Conservation (phyloP, 1,140 invertebrate genomes). For the Trypoxylus dichotomus region DNA sequence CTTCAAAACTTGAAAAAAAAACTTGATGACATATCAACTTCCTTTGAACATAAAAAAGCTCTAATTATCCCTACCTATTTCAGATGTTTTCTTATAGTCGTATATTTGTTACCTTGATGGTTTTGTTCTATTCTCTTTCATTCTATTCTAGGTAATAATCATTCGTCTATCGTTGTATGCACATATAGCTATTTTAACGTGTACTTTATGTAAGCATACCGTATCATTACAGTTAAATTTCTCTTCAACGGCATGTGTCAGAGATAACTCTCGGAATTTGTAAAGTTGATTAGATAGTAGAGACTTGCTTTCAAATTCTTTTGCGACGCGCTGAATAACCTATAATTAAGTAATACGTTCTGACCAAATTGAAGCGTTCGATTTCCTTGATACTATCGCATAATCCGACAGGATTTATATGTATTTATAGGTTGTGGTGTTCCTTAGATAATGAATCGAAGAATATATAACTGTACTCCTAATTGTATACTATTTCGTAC, state of each 20-base stretch:
- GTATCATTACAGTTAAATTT: not conserved
- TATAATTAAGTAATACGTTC: conserved; percentile 11
- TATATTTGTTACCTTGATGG: no score
- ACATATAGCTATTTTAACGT: not conserved
- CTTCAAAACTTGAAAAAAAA: no score
- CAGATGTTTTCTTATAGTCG: no score
- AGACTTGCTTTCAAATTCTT: not conserved
- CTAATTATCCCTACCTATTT: no score
- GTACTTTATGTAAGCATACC: not conserved
- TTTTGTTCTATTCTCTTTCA: no score
- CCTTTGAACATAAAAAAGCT: no score
- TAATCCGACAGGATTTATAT: not conserved
- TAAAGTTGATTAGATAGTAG: not conserved
- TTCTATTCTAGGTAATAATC: not conserved
- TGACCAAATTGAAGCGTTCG: not conserved
- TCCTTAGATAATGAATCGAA: not conserved
- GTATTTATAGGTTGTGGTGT: not conserved
- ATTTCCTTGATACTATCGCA: conserved; percentile 13
- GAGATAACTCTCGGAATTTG: not conserved
- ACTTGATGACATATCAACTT: no score
- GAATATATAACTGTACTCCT: not conserved
- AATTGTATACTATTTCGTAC: not conserved
- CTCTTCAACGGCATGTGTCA: not conserved
- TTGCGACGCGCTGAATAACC: not conserved
- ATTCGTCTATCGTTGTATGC: not conserved